These are phyloP conservation scores for Drosophila subobscura DNA, from an alignment of 1,140 invertebrate genomes.

Conservation along the genomic window DNA sequence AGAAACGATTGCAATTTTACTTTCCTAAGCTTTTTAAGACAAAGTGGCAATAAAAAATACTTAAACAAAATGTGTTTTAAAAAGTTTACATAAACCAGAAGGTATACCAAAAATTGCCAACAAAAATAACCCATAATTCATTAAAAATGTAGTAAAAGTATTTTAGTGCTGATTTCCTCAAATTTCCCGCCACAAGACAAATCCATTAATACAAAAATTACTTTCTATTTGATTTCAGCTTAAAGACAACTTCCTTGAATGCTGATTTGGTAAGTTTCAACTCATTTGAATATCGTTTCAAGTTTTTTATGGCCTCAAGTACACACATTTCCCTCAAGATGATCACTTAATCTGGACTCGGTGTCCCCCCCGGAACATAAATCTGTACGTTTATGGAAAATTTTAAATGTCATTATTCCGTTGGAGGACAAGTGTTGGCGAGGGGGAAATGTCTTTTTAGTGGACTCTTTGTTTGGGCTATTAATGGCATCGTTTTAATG, in stretches of 20 bases:
- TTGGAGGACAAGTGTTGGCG: too few species aligned
- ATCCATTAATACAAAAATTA: too few species aligned
- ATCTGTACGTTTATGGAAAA: conserved; percentile 8
- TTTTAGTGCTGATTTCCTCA: too few species aligned
- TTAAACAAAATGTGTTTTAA: too few species aligned
- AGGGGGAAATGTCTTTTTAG: conserved; percentile 56
- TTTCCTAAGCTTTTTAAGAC: too few species aligned
- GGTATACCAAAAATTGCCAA: too few species aligned
- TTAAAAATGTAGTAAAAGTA: too few species aligned
- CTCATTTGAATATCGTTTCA: conserved; percentile 33
- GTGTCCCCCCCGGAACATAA: conserved; percentile 9
- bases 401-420: conserved; percentile 9
- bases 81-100: too few species aligned
- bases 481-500: conserved; percentile 56
- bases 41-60: too few species aligned
- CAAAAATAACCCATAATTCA: too few species aligned
- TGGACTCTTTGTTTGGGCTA: conserved; percentile 39
- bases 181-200: too few species aligned
- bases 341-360: conserved; percentile 7
- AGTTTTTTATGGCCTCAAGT: conserved; percentile 32
- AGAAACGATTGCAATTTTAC: too few species aligned
- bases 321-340: conserved; percentile 15
- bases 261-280: conserved; percentile 26
- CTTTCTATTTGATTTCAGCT: conserved; percentile 13
- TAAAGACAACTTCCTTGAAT: conserved; percentile 9